Evolutionary conservation across 2,797 vertebrate species (phyloP), one percentile per base, ranked within the genome.

Genomic region (Allobates femoralis): DNA sequence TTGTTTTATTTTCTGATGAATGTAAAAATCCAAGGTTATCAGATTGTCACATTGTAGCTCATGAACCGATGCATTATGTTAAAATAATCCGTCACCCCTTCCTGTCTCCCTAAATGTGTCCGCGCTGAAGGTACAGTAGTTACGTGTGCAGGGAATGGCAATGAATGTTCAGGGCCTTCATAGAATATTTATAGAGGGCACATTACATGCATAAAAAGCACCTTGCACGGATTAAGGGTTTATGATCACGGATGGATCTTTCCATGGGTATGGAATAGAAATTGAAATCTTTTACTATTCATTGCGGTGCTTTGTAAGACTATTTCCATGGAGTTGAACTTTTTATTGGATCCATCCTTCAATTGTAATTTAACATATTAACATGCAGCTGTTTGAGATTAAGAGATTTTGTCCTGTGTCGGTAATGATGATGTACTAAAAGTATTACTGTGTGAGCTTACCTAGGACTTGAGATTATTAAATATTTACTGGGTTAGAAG

Each of bases 11-110:
- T 81, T 46, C 75, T 64, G 55, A 74, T 75, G 74, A 81, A 84
- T 86, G 73, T 82, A 86, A n/a, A n/a, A 86, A 86, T 83, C 58
- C 73, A 83, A 67, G 80, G 73, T 86, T 86, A 83, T 74, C 71
- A 86, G 74, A 86, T 83, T 81, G 85, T 64, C 56, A 86, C 30
- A 81, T 64, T 56, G 71, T 53, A 82, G 60, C 79, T 81, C 50
- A 82, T 56, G 50, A 77, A 82, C 66, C 58, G 62, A 82, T 86
- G 80, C 53, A 83, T 82, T 86, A 83, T 86, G 71, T 73, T 86
- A 78, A 86, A 83, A 86, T 69, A 82, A 78, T 79, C 41, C 7
- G 41, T 46, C 64, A 83, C 34, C 82, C 81, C 79, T 87, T 83
- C 64, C 86, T 83, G 51, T 83, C 81, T 83, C n/a, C 81, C 79